Evolutionary conservation across 2,888 invertebrate genomes (phyloP), one percentile per base, ranked within the genome.

Genomic region (Galerucella nymphaeae): DNA sequence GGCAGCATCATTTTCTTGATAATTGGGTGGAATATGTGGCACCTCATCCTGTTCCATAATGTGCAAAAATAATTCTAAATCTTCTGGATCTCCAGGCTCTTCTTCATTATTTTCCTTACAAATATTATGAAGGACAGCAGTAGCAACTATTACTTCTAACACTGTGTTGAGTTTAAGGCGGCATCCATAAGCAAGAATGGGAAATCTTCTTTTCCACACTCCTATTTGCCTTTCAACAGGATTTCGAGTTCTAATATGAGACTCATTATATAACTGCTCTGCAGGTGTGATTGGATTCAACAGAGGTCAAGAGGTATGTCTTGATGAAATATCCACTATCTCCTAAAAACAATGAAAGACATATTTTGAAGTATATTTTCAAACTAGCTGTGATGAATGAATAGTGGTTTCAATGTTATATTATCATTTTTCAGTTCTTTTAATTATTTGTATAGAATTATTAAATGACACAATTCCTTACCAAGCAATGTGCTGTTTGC

Each of bases 221-320:
- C 77, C 77, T 65, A 77, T 66, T 10, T 16, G 23, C 55, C 73
- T 72, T 69, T 79, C 76, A n/a, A 79, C 68, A 11, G 63, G 23
- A 61, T 78, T 74, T 58, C 76, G 38, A 41, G 77, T 79, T 65
- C 77, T 64, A 38, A 79, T 78, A 48, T 76, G 78, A 2, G 77
- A 69, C 71, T 80, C 80, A 72, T 80, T 80, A 67, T 71, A 81
- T 5, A 76, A 68, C 23, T 70, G 48, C 70, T 80, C 75, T 11
- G 68, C 77, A 41, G 50, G 65, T 2, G 67, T 75, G 20, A 11
- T 48, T 41, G 79, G 77, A 58, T 78, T 76, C 18, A 18, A n/a
- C 16, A 80, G 63, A n/a, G 79, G 79, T 79, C 45, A 78, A 20
- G 9, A 78, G 66, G 53, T 76, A 74, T 63, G 58, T 50, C 61